Base-by-base conservation (phyloP, 2,888 invertebrate species). In the Lepidochitona cinerea region DNA sequence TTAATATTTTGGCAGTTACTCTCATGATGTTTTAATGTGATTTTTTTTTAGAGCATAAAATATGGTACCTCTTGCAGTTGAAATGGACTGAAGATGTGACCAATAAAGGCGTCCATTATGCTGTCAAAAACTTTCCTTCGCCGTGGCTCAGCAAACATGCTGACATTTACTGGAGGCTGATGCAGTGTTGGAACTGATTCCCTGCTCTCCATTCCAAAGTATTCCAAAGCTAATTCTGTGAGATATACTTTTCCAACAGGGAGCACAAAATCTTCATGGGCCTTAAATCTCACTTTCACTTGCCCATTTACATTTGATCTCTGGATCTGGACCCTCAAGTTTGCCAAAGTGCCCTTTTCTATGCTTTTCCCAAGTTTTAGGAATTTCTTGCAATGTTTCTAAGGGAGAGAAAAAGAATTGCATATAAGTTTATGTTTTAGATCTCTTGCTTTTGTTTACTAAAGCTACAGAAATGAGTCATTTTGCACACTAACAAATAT, bases 261-360 rank as follows among this genome's bases (percentile, higher is more conserved):
- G 14, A 73, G 18, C 6, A 75, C 18, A 49, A 75, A 75, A 37
- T 73, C 75, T 37, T 73, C 73, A 37, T 73, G 75, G 14, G 75
- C 41, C 52, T 75, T 73, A 68, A 54, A 76, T 0, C 76, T 67
- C 59, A 36, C 68, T 1, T 80, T 79, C 26, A 79, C 79, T 36
- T 78, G 69, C 12, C 76, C 79, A 76, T 78, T 78, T 26, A 80
- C 78, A 75, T 76, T 80, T 18, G 72, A 69, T 32, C 79, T 70
- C 64, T 74, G 75, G 5, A 80, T 75, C 14, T 75, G 36, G 29
- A 72, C 65, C 36, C 72, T 71, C 73, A 76, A 67, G 49, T 80
- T 32, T 14, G 73, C 68, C n/a, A 78, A 67, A 4, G 79, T 75
- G 14, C 76, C 76, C 32, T 52, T 66, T 37, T 79, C 76, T 65